phyloP scores from a whole-genome alignment of 2,797 vertebrate species.

The Nothura maculosa region DNA sequence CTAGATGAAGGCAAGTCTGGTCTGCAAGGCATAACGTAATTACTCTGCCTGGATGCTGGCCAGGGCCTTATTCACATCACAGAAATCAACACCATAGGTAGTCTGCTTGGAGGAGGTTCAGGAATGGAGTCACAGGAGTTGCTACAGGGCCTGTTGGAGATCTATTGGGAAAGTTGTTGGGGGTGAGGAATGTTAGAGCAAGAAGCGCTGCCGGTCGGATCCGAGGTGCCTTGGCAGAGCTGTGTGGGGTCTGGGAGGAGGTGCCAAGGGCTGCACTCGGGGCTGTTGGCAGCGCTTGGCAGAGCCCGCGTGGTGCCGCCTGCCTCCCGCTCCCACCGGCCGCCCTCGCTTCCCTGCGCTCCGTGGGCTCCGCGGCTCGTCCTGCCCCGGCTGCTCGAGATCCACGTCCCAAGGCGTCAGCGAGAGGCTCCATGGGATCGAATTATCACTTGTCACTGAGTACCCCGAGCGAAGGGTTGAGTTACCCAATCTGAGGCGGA shows the following conservation, averaged over 20 bases:
- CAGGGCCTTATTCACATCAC: slow-evolving; percentile 69
- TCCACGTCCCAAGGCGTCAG: not conserved
- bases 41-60: slow-evolving; percentile 61
- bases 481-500: not conserved
- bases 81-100: slow-evolving; percentile 69
- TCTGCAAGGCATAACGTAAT: slow-evolving; percentile 70
- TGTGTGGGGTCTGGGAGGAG: slow-evolving; percentile 63
- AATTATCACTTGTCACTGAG: not conserved
- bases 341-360: slow-evolving; percentile 35
- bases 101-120: slow-evolving; percentile 71
- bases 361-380: not conserved
- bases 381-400: not conserved
- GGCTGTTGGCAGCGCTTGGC: slow-evolving; percentile 61
- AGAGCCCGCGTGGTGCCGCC: slow-evolving; percentile 64
- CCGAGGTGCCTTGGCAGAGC: slow-evolving; percentile 62
- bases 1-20: slow-evolving; percentile 58
- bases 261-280: slow-evolving; percentile 42
- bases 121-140: slow-evolving; percentile 73
- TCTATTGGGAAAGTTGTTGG: slow-evolving; percentile 67
- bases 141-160: slow-evolving; percentile 71
- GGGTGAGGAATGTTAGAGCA: slow-evolving; percentile 65
- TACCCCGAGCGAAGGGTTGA: not conserved
- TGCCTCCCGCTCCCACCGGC: slow-evolving; percentile 56
- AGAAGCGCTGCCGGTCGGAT: slow-evolving; percentile 66
- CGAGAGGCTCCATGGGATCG: not conserved